Base-by-base conservation (phyloP, 2,797 vertebrate species). In the Simalia tracyae region DNA sequence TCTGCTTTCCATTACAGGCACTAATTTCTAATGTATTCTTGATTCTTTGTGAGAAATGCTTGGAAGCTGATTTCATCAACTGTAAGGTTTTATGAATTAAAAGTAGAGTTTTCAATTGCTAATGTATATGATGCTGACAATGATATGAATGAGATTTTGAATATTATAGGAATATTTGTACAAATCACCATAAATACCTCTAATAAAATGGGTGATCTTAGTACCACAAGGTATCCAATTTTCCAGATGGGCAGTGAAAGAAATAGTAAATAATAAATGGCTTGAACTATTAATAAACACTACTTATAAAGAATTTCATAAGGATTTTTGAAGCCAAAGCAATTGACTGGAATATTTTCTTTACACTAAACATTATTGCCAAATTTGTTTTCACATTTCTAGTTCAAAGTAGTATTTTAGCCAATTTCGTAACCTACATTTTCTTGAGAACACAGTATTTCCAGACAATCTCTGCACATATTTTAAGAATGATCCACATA, bases 381-480 rank as follows among this genome's bases (percentile, higher is more conserved):
- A 90, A 94, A 66, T 63, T 93, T 89, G 56, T 19, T 57, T 59
- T 0, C 90, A 94, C 88, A 12, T 54, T 72, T 66, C 15, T 28
- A 54, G 84, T 57, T 2, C 89, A 87, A 91, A 54, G 46, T 50
- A 14, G 92, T 46, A 8, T 81, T 76, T 89, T 76, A 31, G 42
- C 24, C 6, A 46, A 22, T 91, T 94, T 68, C 90, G 17, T 54
- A 9, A 54, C 50, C 50, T 66, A 72, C 68, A 36, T 17, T 2
- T 72, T 72, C 36, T 36, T 36, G 15, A 72, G 15, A 90, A 94
- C 28, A 86, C 92, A 95, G 90, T 17, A 59, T 89, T 94, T 96
- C 91, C 63, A 66, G 42, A 86, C 81, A 19, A n/a, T 19, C 26
- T 84, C 2, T n/a, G 28, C 9, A 14, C 8, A 31, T 28, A 56